Evolutionary conservation across 2,888 invertebrate genomes (phyloP).

Genomic region (Ornithoptera alexandrae): DNA sequence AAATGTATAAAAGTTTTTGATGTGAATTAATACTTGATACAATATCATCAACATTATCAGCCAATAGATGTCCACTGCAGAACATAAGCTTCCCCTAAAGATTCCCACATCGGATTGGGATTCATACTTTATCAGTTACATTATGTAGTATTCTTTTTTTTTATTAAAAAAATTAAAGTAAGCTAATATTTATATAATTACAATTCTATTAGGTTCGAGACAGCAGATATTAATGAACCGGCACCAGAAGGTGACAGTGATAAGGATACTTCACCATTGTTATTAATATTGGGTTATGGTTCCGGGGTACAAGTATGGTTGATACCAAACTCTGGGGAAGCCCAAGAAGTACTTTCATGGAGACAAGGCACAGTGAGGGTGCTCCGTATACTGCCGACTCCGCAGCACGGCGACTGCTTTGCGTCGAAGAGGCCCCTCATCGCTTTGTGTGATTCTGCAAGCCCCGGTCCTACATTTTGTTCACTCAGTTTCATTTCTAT

Average conservation of each 20-base stretch:
- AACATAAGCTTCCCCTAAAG: too few relatives aligned
- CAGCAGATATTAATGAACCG: slow-evolving; percentile 90
- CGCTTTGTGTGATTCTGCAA: slow-evolving; percentile 92
- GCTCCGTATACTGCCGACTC: slow-evolving; percentile 91
- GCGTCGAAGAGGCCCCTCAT: slow-evolving; percentile 91
- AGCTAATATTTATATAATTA: background rate
- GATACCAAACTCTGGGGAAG: slow-evolving; percentile 93
- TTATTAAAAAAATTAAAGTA: too few relatives aligned
- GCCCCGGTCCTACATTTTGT: slow-evolving; percentile 88
- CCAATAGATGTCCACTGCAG: too few relatives aligned
- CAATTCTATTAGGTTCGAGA: slow-evolving; percentile 84
- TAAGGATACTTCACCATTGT: slow-evolving; percentile 87
- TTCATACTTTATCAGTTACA: too few relatives aligned
- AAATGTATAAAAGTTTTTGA: background rate
- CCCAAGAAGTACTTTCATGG: slow-evolving; percentile 96
- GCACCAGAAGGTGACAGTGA: slow-evolving; percentile 85
- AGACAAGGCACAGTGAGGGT: slow-evolving; percentile 93
- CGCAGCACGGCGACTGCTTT: slow-evolving; percentile 86
- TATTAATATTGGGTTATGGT: slow-evolving; percentile 87
- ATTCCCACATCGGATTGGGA: too few relatives aligned
- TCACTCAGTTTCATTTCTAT: slow-evolving; percentile 92
- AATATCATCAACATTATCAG: too few relatives aligned
- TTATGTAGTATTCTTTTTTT: too few relatives aligned
- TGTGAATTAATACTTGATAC: background rate
- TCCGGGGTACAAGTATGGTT: slow-evolving; percentile 87